Conservation (phyloP, 2,113 vertebrate genomes). For the Desmodus rotundus region DNA sequence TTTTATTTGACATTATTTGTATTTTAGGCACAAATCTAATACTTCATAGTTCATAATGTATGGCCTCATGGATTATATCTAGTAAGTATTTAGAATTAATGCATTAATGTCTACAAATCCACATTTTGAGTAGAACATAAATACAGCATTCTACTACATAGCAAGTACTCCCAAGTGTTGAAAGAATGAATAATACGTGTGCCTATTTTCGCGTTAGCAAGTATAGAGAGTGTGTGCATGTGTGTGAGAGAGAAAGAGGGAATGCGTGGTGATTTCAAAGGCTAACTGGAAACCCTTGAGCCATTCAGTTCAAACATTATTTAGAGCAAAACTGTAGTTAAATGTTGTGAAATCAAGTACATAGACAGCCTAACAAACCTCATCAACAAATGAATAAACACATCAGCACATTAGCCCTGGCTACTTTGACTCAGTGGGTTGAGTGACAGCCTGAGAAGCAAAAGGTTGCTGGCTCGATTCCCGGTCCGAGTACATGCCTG, state of each 20-base stretch:
- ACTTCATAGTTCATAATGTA: neutral
- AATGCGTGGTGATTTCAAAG: neutral
- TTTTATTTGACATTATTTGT: neutral
- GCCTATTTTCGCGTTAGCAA: neutral
- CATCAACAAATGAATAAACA: neutral
- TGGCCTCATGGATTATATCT: neutral
- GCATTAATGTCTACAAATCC: neutral
- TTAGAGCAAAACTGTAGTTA: neutral
- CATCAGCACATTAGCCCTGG: neutral
- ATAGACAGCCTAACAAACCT: neutral
- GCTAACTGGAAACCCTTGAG: neutral
- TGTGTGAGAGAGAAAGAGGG: neutral
- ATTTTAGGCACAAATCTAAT: neutral
- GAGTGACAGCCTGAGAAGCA: too few species aligned
- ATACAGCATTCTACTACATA: neutral
- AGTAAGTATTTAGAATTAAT: neutral
- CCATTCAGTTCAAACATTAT: neutral
- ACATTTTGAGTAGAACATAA: neutral
- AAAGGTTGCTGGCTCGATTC: too few species aligned
- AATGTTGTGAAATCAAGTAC: neutral
- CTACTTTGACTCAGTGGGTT: too few species aligned
- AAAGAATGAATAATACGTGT: neutral
- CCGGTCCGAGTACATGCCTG: too few species aligned
- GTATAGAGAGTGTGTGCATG: fast-evolving
- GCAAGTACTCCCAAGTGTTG: neutral